Conservation (phyloP, 53 echinoderm and acorn worm species). For the Paracentrotus lividus region DNA sequence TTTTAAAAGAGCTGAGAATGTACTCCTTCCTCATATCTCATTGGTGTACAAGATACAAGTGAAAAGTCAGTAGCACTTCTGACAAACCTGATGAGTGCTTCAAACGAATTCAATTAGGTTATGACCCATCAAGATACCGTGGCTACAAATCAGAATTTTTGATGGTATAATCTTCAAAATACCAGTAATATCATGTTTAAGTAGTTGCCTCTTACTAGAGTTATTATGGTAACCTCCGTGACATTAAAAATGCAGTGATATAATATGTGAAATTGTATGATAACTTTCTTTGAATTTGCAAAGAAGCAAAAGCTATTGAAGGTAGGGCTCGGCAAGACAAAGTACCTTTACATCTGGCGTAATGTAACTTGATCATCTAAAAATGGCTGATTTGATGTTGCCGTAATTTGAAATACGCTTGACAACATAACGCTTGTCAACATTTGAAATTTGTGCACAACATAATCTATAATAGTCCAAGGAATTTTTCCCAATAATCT, state of each 20-base stretch:
- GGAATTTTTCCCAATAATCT: slow-evolving; percentile 30
- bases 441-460: slow-evolving; percentile 2
- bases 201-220: background rate
- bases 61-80: no score
- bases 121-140: no score
- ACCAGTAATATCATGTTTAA: background rate
- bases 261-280: background rate
- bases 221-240: background rate
- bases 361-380: background rate
- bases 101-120: no score
- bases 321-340: background rate
- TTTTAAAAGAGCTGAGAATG: background rate
- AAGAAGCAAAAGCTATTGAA: background rate
- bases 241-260: background rate
- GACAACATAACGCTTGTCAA: background rate
- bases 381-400: background rate
- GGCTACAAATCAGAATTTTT: no score
- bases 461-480: slow-evolving; percentile 40
- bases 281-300: background rate
- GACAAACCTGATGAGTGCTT: no score
- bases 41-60: no score
- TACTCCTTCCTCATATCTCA: background rate
- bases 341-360: background rate
- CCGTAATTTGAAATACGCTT: background rate
- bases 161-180: no score